phyloP scores from a whole-genome alignment of 2,113 vertebrate species.

The Trogon melanurus region DNA sequence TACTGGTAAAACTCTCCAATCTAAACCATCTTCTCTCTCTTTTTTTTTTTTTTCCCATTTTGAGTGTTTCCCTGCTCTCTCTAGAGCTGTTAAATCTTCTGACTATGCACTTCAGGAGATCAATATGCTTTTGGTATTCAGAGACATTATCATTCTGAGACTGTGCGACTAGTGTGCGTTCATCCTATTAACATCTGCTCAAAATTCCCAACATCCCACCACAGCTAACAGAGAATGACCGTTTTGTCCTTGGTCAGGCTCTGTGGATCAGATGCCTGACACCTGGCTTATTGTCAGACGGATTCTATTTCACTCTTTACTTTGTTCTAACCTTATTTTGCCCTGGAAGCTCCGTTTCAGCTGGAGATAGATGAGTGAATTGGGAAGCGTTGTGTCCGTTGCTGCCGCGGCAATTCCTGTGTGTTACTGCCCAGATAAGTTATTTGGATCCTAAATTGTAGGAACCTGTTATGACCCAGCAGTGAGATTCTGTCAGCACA shows the following conservation, averaged over 20 bases:
- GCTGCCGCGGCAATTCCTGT: neutral
- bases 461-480: neutral
- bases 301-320: neutral
- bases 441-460: neutral
- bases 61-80: slow-evolving; percentile 8
- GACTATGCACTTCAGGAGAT: slow-evolving; percentile 39
- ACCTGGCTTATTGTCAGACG: neutral
- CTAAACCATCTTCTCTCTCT: neutral
- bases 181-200: slow-evolving; percentile 66
- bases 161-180: neutral
- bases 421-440: neutral
- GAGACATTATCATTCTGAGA: slow-evolving; percentile 55
- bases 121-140: slow-evolving; percentile 47
- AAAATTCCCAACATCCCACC: slow-evolving; percentile 36
- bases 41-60: neutral
- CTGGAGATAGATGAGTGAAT: neutral
- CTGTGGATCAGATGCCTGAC: neutral
- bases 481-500: neutral
- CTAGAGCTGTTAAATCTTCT: slow-evolving; percentile 17
- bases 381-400: neutral
- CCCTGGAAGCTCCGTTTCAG: neutral
- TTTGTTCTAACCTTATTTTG: neutral
- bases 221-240: neutral
- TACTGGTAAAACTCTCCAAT: neutral
- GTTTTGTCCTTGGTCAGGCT: slow-evolving; percentile 54